Evolutionary conservation across 2,888 invertebrate genomes (phyloP), one percentile per base, ranked within the genome.

Genomic region (Conistra vaccinii): DNA sequence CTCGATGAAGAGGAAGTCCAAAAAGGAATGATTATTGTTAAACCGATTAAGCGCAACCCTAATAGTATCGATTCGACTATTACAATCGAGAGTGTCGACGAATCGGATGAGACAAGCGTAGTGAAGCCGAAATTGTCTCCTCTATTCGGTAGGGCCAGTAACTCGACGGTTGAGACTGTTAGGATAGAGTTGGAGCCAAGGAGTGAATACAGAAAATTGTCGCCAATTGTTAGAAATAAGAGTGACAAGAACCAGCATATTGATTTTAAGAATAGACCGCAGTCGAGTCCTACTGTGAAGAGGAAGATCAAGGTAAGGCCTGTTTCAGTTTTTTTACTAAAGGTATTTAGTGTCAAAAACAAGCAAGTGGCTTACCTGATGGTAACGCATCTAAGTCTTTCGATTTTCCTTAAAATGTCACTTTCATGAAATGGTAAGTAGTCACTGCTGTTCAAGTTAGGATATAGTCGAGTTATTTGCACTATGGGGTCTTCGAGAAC

Each of bases 151-250:
- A 90, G 92, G 17, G 88, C 91, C 0, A 95, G 93, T 72, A 91
- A 93, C 39, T 90, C 93, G 0, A 91, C 89, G 0, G 88, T 90
- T 0, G 95, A 94, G 51, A 91, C 92, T 0, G 93, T 92, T 0
- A 90, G 92, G 65, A 93, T 96, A 83, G 96, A 96, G 77, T 76
- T 96, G 88, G 96, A 96, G 78, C 94, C 96, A 0, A 89, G 95
- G 12, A 92, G 71, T 39, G 96, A 96, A 81, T 95, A 92, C 58
- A 91, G 96, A 80, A 96, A 96, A 78, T 78, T 96, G 65, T 96
- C 96, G 1, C 96, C 96, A 0, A 95, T 96, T 10, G 92, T 93
- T 0, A 90, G 92, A 78, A 94, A 91, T 61, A 92, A 90, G 81
- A 91, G 90, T 51, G 93, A 90, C 0, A 90, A 85, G 12, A 92